Conservation (phyloP, 2,888 invertebrate species). For the Tetropium fuscum region DNA sequence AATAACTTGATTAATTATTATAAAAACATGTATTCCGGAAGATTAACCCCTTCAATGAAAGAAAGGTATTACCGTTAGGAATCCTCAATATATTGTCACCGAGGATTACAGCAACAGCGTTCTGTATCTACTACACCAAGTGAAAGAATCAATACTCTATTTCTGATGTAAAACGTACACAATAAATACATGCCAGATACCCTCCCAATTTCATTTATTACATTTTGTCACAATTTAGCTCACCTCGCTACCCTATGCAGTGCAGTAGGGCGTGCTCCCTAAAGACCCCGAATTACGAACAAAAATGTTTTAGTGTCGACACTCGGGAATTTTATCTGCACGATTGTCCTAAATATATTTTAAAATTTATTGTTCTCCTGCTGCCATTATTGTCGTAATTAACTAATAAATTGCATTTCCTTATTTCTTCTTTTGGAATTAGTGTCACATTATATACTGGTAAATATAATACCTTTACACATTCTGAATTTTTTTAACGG, state of each 20-base stretch:
- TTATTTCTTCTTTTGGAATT: too few species aligned
- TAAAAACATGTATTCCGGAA: background rate
- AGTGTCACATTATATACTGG: background rate
- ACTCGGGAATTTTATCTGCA: conserved; percentile 2
- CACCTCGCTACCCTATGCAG: conserved; percentile 18
- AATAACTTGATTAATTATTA: conserved; percentile 1
- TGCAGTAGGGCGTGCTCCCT: conserved; percentile 12
- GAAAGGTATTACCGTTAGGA: background rate
- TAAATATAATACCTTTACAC: too few species aligned
- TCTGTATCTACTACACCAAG: background rate
- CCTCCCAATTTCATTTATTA: conserved; percentile 37
- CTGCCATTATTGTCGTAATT: too few species aligned
- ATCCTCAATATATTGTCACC: background rate
- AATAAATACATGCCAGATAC: conserved; percentile 32
- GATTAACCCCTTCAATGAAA: background rate
- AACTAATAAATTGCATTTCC: too few species aligned
- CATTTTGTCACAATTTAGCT: conserved; percentile 40
- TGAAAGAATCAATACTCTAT: conserved; percentile 11
- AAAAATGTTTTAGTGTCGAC: background rate
- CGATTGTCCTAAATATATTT: background rate
- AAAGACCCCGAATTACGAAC: background rate
- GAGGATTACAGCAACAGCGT: background rate
- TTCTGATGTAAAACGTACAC: conserved; percentile 27
- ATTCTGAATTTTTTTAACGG: too few species aligned
- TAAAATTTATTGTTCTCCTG: background rate